Percentiles rank a stretch among this genome's conserved stretches.
These are phyloP conservation scores for Crocuta crocuta DNA, from an alignment of 2,113 vertebrate species.

Conservation along the genomic window DNA sequence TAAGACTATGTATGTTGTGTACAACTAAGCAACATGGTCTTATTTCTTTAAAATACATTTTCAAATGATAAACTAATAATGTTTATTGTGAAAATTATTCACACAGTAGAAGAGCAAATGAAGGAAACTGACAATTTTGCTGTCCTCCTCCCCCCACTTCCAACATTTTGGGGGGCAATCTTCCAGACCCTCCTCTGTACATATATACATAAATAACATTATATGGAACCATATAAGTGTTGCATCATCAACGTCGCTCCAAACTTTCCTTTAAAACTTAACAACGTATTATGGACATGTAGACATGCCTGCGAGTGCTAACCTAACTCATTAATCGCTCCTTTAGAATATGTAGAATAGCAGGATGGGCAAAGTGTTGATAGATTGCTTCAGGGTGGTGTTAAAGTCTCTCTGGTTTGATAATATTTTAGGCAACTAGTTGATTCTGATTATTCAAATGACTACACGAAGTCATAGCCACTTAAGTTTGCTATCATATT, in stretches of 20 bases:
- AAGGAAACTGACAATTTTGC: neutral
- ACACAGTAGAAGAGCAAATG: neutral
- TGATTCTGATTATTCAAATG: neutral
- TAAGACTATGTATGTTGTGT: neutral
- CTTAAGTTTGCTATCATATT: neutral
- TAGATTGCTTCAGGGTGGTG: neutral
- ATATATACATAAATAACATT: neutral
- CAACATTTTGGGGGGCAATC: neutral
- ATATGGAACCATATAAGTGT: neutral
- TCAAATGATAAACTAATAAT: neutral
- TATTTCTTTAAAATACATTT: neutral
- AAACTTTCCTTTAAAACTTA: neutral
- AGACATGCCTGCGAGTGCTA: neutral
- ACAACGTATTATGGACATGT: neutral
- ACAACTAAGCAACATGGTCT: neutral
- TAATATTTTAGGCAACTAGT: neutral
- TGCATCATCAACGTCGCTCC: neutral
- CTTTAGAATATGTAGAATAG: neutral
- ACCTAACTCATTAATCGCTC: neutral
- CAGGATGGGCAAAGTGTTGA: neutral
- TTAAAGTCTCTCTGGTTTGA: neutral
- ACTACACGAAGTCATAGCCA: neutral
- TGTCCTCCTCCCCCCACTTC: neutral
- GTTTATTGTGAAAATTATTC: neutral
- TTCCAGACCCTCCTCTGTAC: neutral